phyloP scores from a whole-genome alignment of 2,113 vertebrate species.

The Cyphomyrus discorhynchus region DNA sequence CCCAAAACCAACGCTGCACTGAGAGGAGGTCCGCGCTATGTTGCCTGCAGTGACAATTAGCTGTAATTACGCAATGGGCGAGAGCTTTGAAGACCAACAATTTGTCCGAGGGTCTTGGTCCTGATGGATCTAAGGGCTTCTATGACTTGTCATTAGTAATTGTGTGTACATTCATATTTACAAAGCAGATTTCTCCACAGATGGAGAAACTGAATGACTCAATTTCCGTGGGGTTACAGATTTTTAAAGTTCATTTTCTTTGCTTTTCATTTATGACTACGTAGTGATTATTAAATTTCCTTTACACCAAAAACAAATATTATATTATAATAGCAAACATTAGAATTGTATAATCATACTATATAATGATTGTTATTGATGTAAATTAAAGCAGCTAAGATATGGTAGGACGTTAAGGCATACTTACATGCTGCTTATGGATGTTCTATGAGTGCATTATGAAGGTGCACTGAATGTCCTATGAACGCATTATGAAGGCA shows the following conservation, averaged over 20 bases:
- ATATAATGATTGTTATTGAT: not conserved
- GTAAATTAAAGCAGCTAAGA: not conserved
- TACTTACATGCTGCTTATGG: not conserved
- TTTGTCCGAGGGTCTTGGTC: slow-evolving; percentile 49
- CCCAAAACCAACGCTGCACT: not conserved
- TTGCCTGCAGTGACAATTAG: slow-evolving; percentile 66
- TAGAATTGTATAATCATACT: not conserved
- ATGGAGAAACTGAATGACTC: slow-evolving; percentile 5
- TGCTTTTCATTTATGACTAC: not conserved
- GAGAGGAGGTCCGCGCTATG: slow-evolving; percentile 30
- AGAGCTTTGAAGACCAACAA: slow-evolving; percentile 60
- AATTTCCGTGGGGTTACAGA: not conserved
- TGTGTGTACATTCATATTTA: slow-evolving; percentile 65
- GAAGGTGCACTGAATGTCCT: not conserved
- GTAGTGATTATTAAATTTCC: not conserved
- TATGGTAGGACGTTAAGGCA: not conserved
- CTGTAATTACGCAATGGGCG: slow-evolving; percentile 63
- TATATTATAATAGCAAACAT: not conserved
- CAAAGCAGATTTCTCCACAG: slow-evolving; percentile 61
- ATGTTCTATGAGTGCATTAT: not conserved
- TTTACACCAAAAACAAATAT: not conserved
- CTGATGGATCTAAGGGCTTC: slow-evolving; percentile 53
- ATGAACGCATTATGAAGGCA: not conserved
- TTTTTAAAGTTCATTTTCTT: not conserved
- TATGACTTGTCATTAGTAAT: slow-evolving; percentile 72